These are phyloP conservation scores for Zosterops japonicus DNA, from an alignment of 2,113 vertebrate species.

Conservation along the genomic window DNA sequence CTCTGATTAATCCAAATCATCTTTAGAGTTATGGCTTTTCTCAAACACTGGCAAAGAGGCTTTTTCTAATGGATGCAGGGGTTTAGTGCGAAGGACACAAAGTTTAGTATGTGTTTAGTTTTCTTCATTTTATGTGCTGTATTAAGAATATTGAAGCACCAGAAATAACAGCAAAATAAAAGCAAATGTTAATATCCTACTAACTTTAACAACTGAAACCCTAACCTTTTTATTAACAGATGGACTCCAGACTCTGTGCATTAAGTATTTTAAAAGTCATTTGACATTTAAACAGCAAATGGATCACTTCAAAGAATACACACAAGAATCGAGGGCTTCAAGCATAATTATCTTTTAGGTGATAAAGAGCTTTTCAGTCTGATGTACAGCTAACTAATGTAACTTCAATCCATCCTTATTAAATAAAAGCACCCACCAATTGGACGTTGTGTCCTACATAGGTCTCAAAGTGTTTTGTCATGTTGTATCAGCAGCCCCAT, in stretches of 20 bases:
- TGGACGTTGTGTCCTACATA: fast-evolving
- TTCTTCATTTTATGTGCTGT: background rate
- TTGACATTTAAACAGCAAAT: background rate
- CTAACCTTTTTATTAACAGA: background rate
- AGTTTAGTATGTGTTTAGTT: background rate
- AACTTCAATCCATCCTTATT: background rate
- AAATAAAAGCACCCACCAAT: background rate
- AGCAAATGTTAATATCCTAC: background rate
- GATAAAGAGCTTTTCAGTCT: background rate
- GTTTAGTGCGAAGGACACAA: background rate
- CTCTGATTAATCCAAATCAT: background rate
- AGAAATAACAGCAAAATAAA: background rate
- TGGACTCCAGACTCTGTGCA: background rate
- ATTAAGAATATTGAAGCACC: background rate
- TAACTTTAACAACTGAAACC: background rate
- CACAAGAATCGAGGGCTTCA: background rate
- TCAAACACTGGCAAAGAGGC: background rate
- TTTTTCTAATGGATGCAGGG: background rate
- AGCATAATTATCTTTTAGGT: background rate
- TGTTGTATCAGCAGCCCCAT: background rate
- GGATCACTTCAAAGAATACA: background rate
- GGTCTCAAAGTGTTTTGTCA: background rate
- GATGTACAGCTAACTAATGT: background rate
- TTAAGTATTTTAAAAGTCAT: background rate
- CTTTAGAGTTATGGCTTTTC: background rate